Conservation (phyloP, 2,113 vertebrate species). For the Mormyrus iriodes region DNA sequence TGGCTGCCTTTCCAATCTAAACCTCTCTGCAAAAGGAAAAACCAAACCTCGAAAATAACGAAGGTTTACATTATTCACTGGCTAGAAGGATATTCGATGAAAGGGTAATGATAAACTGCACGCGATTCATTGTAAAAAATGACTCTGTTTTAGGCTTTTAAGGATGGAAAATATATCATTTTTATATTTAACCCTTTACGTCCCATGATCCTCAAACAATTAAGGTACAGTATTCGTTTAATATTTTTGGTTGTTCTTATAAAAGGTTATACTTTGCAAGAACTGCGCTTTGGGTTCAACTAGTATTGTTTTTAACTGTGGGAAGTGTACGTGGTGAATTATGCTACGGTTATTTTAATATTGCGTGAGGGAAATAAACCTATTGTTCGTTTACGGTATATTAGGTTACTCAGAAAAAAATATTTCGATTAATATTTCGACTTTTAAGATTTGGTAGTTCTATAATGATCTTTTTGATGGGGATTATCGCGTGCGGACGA, state of each 20-base stretch:
- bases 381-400: conserved; percentile 16
- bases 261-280: not conserved
- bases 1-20: conserved; percentile 64
- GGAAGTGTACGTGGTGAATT: not conserved
- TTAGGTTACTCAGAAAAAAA: not conserved
- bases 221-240: conserved; percentile 52
- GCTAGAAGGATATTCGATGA: not conserved
- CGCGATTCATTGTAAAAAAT: conserved; percentile 24
- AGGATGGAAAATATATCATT: conserved; percentile 50
- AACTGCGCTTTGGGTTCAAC: not conserved
- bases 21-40: conserved; percentile 44
- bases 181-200: conserved; percentile 56
- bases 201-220: conserved; percentile 49
- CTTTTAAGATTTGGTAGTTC: not conserved
- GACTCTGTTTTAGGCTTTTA: conserved; percentile 45
- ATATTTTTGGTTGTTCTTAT: not conserved
- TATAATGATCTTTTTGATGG: not conserved
- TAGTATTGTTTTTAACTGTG: not conserved
- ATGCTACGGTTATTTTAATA: not conserved
- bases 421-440: not conserved
- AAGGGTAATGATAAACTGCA: not conserved
- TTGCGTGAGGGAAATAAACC: conserved; percentile 7
- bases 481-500: too few relatives aligned
- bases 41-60: conserved; percentile 24
- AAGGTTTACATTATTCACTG: not conserved